Conservation (phyloP, 2,888 invertebrate genomes). For the Drosophila formosana region DNA sequence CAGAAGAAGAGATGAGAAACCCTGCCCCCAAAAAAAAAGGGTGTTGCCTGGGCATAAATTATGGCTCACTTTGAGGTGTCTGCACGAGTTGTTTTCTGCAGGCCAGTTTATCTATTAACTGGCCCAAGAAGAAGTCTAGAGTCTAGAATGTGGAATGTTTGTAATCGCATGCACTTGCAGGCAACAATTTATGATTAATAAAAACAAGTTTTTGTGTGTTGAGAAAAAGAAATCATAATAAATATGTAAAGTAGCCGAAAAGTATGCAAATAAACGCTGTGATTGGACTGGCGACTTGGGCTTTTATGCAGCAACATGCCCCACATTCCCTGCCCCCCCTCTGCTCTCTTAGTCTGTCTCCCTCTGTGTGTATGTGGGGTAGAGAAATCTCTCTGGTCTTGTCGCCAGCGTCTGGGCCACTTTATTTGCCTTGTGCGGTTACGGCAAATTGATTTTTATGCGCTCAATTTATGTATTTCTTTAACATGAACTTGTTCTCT, state of each 20-base stretch:
- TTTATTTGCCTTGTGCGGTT: conserved; percentile 75
- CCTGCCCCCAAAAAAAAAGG: background rate
- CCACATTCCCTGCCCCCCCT: conserved; percentile 15
- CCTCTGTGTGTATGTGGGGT: too few species aligned
- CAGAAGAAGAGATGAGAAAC: background rate
- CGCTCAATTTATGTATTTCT: conserved; percentile 73
- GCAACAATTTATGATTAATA: conserved; percentile 74
- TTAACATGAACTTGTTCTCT: conserved; percentile 30
- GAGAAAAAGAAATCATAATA: conserved; percentile 58
- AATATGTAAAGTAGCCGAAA: conserved; percentile 69
- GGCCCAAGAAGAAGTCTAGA: conserved; percentile 34
- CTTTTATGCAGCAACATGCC: conserved; percentile 60
- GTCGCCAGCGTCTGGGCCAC: conserved; percentile 44
- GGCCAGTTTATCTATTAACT: conserved; percentile 37
- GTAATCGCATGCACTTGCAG: conserved; percentile 44
- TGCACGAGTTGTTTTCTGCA: conserved; percentile 39
- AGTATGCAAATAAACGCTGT: conserved; percentile 73
- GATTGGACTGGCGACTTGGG: conserved; percentile 43
- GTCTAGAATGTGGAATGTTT: conserved; percentile 3
- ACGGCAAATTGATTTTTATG: conserved; percentile 80
- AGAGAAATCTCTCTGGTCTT: conserved; percentile 20
- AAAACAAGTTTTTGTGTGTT: conserved; percentile 54
- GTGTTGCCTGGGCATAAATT: conserved; percentile 50
- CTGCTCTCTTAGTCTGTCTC: background rate
- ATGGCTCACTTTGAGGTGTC: conserved; percentile 48